phyloP scores from a whole-genome alignment of 2,888 invertebrate genomes.

The Himalopsyche anomala region DNA sequence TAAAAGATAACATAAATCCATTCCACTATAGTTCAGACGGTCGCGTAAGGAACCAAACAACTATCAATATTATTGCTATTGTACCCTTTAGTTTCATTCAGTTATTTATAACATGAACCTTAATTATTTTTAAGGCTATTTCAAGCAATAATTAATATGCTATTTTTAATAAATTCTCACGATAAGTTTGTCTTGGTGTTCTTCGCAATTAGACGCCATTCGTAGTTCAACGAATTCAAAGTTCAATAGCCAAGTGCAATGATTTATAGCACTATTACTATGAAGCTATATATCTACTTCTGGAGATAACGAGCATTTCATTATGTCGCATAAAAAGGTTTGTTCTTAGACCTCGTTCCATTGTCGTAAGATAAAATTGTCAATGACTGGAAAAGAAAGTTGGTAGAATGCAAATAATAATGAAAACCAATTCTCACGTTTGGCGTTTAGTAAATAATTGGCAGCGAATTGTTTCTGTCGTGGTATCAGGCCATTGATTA shows the following conservation, averaged over 20 bases:
- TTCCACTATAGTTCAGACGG: too few species aligned
- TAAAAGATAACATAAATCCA: too few species aligned
- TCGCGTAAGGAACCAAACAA: too few species aligned
- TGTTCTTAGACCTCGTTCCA: conserved; percentile 6
- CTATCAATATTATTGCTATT: too few species aligned
- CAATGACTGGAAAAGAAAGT: conserved; percentile 50
- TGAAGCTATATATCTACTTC: neutral
- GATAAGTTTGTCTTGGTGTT: neutral
- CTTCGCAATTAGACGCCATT: neutral
- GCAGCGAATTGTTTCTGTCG: conserved; percentile 37
- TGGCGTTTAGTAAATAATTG: conserved; percentile 27
- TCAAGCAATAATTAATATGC: too few species aligned
- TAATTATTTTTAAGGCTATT: too few species aligned
- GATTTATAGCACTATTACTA: neutral
- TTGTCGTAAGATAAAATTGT: conserved; percentile 47
- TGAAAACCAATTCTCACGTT: conserved; percentile 45
- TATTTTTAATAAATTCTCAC: too few species aligned
- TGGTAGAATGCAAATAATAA: conserved; percentile 39
- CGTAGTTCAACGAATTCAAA: conserved; percentile 1
- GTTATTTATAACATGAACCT: too few species aligned
- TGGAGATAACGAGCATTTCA: conserved; percentile 2
- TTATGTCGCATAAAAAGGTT: conserved; percentile 25
- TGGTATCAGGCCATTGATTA: conserved; percentile 29
- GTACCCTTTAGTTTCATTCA: too few species aligned
- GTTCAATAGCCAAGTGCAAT: neutral